phyloP scores from a whole-genome alignment of 2,888 invertebrate genomes.

The Idaea dimidiata region DNA sequence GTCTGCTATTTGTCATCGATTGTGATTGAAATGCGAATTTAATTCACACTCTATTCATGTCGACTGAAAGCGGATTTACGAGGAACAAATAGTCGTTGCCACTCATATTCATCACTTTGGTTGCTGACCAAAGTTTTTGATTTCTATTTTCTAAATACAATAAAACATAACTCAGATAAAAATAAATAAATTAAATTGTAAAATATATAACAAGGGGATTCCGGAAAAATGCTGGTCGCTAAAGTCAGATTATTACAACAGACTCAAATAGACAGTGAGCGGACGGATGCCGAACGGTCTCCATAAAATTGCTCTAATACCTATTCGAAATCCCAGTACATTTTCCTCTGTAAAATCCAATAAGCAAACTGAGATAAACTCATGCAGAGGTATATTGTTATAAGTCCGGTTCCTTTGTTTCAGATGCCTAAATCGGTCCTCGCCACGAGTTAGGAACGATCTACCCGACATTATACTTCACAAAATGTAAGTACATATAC shows the following conservation, averaged over 20 bases:
- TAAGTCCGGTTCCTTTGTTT: conserved; percentile 4
- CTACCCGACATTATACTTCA: conserved; percentile 3
- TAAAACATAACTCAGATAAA: too few species aligned
- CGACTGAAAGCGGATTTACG: too few species aligned
- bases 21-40: too few species aligned
- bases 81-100: too few species aligned
- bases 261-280: not conserved
- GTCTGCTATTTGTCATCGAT: too few species aligned
- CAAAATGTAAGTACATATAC: conserved; percentile 12
- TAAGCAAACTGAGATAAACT: not conserved
- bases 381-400: not conserved
- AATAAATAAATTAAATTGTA: not conserved
- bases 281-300: not conserved
- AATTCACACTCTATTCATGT: too few species aligned
- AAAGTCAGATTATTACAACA: not conserved
- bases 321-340: not conserved
- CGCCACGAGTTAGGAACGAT: not conserved
- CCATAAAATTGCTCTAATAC: not conserved
- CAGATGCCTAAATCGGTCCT: conserved; percentile 4
- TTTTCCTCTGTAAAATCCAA: not conserved
- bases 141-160: too few species aligned
- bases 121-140: too few species aligned
- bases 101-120: too few species aligned
- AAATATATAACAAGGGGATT: not conserved
- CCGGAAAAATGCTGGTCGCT: not conserved